Conservation (phyloP, 2,113 vertebrate species). For the Megaceryle maxima region DNA sequence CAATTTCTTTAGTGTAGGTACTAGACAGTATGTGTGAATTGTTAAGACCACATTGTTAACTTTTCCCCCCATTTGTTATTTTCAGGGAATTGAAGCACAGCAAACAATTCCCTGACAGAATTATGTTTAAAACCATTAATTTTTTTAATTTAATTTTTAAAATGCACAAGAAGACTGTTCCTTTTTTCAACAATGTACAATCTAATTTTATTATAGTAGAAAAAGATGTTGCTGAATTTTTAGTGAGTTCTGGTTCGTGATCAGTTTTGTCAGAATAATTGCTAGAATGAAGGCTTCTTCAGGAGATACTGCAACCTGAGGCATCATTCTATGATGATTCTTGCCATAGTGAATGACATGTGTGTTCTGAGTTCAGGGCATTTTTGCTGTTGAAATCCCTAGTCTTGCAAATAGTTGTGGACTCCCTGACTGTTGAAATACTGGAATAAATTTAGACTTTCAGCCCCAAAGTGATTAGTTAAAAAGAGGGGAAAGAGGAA, state of each 20-base stretch:
- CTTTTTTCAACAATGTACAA: background rate
- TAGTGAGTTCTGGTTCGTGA: background rate
- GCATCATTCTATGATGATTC: background rate
- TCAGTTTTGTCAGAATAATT: constrained; percentile 55
- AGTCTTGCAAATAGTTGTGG: background rate
- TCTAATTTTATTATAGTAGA: background rate
- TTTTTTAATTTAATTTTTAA: background rate
- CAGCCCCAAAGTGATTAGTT: background rate
- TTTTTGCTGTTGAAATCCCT: background rate
- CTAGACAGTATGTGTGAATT: background rate
- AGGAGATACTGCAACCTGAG: background rate
- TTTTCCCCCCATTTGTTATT: background rate
- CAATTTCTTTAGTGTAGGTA: background rate
- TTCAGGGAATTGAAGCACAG: background rate
- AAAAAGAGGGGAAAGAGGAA: background rate
- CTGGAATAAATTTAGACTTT: background rate
- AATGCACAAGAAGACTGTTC: background rate
- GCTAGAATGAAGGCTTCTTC: constrained; percentile 40
- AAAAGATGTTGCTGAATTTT: background rate
- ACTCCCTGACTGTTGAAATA: background rate
- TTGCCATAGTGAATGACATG: background rate
- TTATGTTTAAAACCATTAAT: background rate
- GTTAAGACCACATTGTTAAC: background rate
- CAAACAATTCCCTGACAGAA: background rate
- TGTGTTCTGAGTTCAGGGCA: background rate